Percentiles rank a stretch among this genome's conserved stretches.
Conservation (phyloP, 2,113 vertebrate genomes). For the Lutjanus erythropterus region DNA sequence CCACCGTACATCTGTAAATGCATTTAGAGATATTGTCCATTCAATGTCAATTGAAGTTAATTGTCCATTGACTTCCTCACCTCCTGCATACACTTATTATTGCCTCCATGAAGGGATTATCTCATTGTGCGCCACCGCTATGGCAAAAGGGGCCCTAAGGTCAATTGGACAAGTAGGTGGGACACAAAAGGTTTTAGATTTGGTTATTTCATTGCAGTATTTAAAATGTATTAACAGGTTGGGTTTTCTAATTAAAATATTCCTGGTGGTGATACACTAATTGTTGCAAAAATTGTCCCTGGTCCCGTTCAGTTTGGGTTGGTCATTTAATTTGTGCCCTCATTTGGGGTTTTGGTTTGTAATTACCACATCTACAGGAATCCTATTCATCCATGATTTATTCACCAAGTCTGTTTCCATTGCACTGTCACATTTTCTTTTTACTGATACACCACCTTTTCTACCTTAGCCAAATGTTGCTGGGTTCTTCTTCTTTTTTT, state of each 20-base stretch:
- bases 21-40: constrained; percentile 67
- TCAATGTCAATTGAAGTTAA: constrained; percentile 75
- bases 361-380: constrained; percentile 39
- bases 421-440: background rate
- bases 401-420: too few species aligned
- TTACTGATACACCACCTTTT: background rate
- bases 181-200: constrained; percentile 30
- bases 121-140: constrained; percentile 40
- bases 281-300: background rate
- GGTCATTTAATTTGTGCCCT: background rate
- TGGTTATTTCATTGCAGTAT: constrained; percentile 28
- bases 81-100: constrained; percentile 59
- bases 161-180: constrained; percentile 42
- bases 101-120: constrained; percentile 57
- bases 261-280: constrained; percentile 14
- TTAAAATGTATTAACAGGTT: constrained; percentile 1
- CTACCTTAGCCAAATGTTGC: background rate
- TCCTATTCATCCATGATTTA: background rate
- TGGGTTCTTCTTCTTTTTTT: too few species aligned
- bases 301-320: background rate
- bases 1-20: constrained; percentile 56
- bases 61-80: constrained; percentile 74
- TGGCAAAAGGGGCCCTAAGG: constrained; percentile 34
- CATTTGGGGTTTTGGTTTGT: constrained; percentile 33
- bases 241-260: constrained; percentile 33